Evolutionary conservation across 2,797 vertebrate genomes (phyloP).

Genomic region (Spinus olivaceus): DNA sequence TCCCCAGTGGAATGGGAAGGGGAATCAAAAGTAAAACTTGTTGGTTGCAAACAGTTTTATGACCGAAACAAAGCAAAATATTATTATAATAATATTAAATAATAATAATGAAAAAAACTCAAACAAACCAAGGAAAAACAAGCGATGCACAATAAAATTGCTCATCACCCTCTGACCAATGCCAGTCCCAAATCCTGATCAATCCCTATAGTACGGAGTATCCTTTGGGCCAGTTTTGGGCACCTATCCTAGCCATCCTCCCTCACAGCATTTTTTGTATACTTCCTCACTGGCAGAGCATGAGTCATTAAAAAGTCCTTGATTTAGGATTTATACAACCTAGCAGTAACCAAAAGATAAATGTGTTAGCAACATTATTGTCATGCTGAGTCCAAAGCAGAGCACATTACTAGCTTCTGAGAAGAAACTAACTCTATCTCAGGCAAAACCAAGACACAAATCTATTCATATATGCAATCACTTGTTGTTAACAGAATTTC

Average conservation of each 20-base stretch:
- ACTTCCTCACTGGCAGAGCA: neutral
- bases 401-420: neutral
- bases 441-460: neutral
- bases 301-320: neutral
- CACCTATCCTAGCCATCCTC: neutral
- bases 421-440: neutral
- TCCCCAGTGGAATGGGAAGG: neutral
- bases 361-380: neutral
- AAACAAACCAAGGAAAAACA: neutral
- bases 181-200: neutral
- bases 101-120: neutral
- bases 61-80: neutral
- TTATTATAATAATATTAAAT: neutral
- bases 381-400: neutral
- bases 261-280: neutral
- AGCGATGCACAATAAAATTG: neutral
- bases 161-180: neutral
- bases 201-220: accelerated
- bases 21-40: neutral
- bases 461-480: neutral
- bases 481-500: neutral
- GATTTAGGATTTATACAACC: neutral
- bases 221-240: neutral
- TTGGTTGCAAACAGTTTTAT: neutral
- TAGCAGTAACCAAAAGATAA: neutral